Evolutionary conservation across 2,888 invertebrate genomes (phyloP), one percentile per base, ranked within the genome.

Genomic region (Adelognathus sp.): DNA sequence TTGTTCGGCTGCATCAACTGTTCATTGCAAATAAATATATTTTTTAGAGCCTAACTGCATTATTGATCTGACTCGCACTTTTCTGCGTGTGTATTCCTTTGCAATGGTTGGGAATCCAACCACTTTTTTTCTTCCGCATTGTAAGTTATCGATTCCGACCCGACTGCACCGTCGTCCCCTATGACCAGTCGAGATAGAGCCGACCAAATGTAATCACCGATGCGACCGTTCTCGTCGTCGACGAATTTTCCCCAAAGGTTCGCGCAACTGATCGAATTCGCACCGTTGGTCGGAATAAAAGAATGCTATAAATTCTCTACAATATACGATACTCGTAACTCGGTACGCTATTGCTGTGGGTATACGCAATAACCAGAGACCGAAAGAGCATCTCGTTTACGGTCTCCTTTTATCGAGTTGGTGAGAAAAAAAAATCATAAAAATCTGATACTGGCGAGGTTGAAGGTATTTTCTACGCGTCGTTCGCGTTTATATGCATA

Each of bases 81-180:
- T n/a, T n/a, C n/a, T n/a, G n/a, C n/a, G n/a, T n/a, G n/a, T 64
- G 46, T 9, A 4, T 33, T 44, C 50, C 18, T 29, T 50, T 50
- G 9, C 58, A 74, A 74, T 60, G 29, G 52, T 39, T 29, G 60
- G 52, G n/a, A n/a, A n/a, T n/a, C n/a, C n/a, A n/a, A n/a, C n/a
- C n/a, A n/a, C n/a, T n/a, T n/a, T n/a, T n/a, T n/a, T n/a, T n/a
- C n/a, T n/a, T n/a, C n/a, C n/a, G n/a, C n/a, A n/a, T n/a, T n/a
- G n/a, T n/a, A n/a, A n/a, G n/a, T n/a, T 74, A 67, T 74, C 74
- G 67, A 74, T 74, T 74, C 60, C 52, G 24, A 39, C n/a, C n/a
- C 29, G 52, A 31, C 41, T 52, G 54, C 52, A 60, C 52, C 60
- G 60, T 46, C n/a, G 29, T 21, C 24, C 21, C 21, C 36, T 36